Evolutionary conservation across 1,140 invertebrate species (phyloP).

Genomic region (Trichogramma pretiosum): DNA sequence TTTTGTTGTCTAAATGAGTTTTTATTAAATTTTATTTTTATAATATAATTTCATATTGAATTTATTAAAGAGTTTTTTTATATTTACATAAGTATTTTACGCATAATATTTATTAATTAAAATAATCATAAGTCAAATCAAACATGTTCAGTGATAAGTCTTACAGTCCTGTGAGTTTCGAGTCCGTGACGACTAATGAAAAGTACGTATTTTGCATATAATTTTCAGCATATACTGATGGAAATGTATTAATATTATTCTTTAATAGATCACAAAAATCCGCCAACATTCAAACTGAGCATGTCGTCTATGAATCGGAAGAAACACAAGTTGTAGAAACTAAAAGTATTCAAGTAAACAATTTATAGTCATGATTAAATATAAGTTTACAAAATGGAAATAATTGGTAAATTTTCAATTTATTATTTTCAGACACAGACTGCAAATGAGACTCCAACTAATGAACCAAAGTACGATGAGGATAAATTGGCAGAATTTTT

Average conservation of each 20-base stretch:
- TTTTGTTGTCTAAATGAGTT: too few species aligned
- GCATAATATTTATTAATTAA: too few species aligned
- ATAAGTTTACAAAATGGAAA: background rate
- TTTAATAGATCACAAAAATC: slow-evolving; percentile 23
- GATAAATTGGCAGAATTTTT: slow-evolving; percentile 38
- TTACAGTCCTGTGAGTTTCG: slow-evolving; percentile 29
- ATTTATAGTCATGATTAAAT: background rate
- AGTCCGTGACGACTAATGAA: slow-evolving; percentile 25
- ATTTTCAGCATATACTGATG: background rate
- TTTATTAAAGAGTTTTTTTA: too few species aligned
- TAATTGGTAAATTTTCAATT: slow-evolving; percentile 5
- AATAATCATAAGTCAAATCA: background rate
- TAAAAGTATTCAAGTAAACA: slow-evolving; percentile 30
- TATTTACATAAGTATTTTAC: too few species aligned
- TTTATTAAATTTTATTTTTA: too few species aligned
- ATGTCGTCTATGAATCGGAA: slow-evolving; percentile 25
- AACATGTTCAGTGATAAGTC: slow-evolving; percentile 32
- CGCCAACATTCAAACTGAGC: slow-evolving; percentile 33
- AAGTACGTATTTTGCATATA: slow-evolving; percentile 25
- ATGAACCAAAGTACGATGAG: slow-evolving; percentile 31
- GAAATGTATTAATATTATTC: background rate
- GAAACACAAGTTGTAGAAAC: slow-evolving; percentile 29
- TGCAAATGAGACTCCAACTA: slow-evolving; percentile 20
- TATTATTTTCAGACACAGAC: slow-evolving; percentile 36
- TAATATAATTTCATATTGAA: too few species aligned